Base-by-base conservation (phyloP, 2,888 invertebrate species). In the Fissipunctia ypsillon region DNA sequence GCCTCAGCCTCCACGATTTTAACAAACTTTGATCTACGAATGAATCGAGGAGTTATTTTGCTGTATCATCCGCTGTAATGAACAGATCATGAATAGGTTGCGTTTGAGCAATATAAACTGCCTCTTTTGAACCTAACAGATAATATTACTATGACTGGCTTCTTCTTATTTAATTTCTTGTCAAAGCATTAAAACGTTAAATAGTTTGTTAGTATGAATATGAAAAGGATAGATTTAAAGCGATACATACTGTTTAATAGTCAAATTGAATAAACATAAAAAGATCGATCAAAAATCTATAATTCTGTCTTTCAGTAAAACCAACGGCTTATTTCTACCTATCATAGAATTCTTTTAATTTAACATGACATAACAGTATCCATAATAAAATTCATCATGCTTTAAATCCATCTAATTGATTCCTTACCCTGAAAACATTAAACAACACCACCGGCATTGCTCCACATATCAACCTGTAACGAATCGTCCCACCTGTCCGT, bases 371-470 rank as follows among this genome's bases (percentile, higher is more conserved):
- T 76, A 68, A 68, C 38, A 54, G 41, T 54, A 43, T 31, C 2
- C 1, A 10, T 25, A 16, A 56, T 16, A 16, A 57, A 57, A 19
- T 38, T 43, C 5, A 25, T 48, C 31, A 38, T 9, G 22, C 12
- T 45, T 60, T 25, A 54, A 69, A 69, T 77, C 28, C 52, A 76
- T 71, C 10, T 45, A 22, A 64, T 72, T 64, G 31, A 54, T 45
- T 43, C n/a, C 22, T 38, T 80, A 28, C 35, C 66, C 66, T 73
- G 35, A 73, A 78, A 73, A 63, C 50, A 38, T 19, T 60, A 45
- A 66, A 41, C 14, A 41, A 14, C 25, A 66, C 35, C 16, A 56
- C 14, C 63, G 84, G 80, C 84, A 81, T 81, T 84, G 81, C 81
- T 65, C 81, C 48, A 84, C 67, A 84, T 75, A 43, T 68, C n/a